phyloP scores from a whole-genome alignment of 2,113 vertebrate species.

The Rhabdornis inornatus region DNA sequence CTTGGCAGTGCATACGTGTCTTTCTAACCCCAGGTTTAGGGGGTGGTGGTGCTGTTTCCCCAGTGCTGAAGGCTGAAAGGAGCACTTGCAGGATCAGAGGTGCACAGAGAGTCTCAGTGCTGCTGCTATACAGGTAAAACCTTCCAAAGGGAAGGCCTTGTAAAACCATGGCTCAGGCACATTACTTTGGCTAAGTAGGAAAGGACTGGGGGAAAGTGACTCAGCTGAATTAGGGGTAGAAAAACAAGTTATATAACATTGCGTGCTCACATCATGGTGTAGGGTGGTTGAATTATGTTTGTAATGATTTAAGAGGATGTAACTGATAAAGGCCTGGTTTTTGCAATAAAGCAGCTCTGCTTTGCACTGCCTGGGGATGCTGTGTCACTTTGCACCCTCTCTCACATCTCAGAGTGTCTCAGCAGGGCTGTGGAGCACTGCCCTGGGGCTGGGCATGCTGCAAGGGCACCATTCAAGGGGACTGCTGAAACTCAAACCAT shows the following conservation, averaged over 20 bases:
- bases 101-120: rapidly evolving
- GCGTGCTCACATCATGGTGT: rapidly evolving
- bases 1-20: background rate
- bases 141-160: background rate
- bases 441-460: background rate
- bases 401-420: background rate
- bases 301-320: background rate
- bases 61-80: background rate
- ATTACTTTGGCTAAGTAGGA: background rate
- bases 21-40: background rate
- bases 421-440: background rate
- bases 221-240: background rate
- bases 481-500: background rate
- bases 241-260: rapidly evolving
- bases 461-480: rapidly evolving
- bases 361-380: background rate
- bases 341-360: background rate
- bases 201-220: no score
- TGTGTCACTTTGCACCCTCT: background rate
- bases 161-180: background rate
- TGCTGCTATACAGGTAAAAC: background rate
- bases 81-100: background rate
- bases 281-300: background rate
- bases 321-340: background rate
- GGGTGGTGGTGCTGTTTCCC: background rate